These are phyloP conservation scores for Zaprionus gabonicus DNA, from an alignment of 1,140 invertebrate species.

Conservation along the genomic window DNA sequence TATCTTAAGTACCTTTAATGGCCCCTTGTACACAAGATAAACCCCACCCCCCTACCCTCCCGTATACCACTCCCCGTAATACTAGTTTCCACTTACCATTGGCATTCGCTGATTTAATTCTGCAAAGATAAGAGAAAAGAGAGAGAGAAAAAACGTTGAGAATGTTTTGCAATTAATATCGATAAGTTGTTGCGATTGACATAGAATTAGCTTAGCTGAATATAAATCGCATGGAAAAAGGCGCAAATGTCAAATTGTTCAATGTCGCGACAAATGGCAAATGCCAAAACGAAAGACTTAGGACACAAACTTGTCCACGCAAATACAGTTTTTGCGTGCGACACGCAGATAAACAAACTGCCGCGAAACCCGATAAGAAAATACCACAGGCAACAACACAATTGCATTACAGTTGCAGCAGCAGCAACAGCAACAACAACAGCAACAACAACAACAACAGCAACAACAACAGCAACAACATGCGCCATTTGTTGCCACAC, in stretches of 20 bases:
- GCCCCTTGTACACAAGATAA: neutral
- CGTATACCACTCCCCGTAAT: neutral
- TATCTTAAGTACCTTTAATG: conserved; percentile 31
- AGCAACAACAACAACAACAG: conserved; percentile 28
- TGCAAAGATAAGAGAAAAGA: conserved; percentile 66
- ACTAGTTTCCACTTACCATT: conserved; percentile 74
- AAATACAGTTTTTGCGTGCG: conserved; percentile 55
- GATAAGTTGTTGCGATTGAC: conserved; percentile 28
- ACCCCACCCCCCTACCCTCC: neutral
- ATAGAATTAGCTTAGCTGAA: conserved; percentile 25
- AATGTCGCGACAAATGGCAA: conserved; percentile 60
- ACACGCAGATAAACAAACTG: conserved; percentile 57
- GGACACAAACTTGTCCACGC: conserved; percentile 68
- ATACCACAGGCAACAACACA: conserved; percentile 40
- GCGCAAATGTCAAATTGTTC: conserved; percentile 63
- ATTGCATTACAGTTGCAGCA: conserved; percentile 33
- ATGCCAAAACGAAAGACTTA: conserved; percentile 78
- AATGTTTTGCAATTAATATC: conserved; percentile 68
- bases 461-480: conserved; percentile 32
- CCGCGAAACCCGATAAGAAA: conserved; percentile 37
- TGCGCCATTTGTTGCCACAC: conserved; percentile 49
- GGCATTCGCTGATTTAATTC: conserved; percentile 84
- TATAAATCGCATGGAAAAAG: conserved; percentile 49
- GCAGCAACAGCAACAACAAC: conserved; percentile 25
- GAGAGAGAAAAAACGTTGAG: conserved; percentile 52